phyloP scores from a whole-genome alignment of 1,140 invertebrate genomes.

The Adelges cooleyi region DNA sequence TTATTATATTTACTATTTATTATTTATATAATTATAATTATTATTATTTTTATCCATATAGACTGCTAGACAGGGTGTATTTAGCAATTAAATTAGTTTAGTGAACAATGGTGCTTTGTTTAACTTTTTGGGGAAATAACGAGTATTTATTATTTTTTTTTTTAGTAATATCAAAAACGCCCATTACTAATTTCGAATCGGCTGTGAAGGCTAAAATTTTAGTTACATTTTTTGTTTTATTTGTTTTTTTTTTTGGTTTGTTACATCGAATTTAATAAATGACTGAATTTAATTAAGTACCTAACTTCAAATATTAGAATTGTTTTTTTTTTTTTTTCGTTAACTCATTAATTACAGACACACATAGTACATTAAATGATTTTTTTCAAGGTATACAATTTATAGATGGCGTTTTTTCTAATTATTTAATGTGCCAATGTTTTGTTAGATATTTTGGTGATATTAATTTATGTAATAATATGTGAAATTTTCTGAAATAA shows the following conservation, averaged over 20 bases:
- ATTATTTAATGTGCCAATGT: too few relatives aligned
- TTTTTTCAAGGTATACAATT: too few relatives aligned
- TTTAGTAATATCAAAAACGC: too few relatives aligned
- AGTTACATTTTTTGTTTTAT: constrained; percentile 10
- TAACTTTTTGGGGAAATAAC: constrained; percentile 25
- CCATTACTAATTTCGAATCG: constrained; percentile 16
- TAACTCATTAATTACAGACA: too few relatives aligned
- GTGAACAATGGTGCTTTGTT: constrained; percentile 25
- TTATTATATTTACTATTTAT: too few relatives aligned
- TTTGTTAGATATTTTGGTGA: too few relatives aligned
- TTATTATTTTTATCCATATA: constrained; percentile 11
- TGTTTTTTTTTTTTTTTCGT: too few relatives aligned
- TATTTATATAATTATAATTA: not conserved
- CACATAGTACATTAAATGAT: too few relatives aligned
- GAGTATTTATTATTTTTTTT: constrained; percentile 19
- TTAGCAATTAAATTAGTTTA: constrained; percentile 22
- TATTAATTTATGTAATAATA: too few relatives aligned
- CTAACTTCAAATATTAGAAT: not conserved
- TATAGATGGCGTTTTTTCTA: too few relatives aligned
- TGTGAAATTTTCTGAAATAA: too few relatives aligned
- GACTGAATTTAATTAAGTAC: constrained; percentile 26
- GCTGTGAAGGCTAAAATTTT: constrained; percentile 20
- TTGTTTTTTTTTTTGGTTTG: constrained; percentile 22
- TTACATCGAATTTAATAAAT: constrained; percentile 22
- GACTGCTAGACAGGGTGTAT: constrained; percentile 24